Evolutionary conservation across 2,113 vertebrate genomes (phyloP).

Genomic region (Esox niger): DNA sequence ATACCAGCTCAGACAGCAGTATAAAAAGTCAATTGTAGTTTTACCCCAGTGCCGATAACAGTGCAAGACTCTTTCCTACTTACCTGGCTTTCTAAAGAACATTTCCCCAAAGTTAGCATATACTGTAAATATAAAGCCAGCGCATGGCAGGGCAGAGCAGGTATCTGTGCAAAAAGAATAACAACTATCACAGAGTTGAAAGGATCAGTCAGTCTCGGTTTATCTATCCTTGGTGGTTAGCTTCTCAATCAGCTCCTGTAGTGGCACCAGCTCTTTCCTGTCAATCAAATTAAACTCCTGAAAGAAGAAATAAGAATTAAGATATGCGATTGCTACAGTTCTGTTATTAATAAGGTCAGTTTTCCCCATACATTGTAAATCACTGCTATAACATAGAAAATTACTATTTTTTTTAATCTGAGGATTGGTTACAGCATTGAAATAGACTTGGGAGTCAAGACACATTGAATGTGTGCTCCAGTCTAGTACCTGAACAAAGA

Average conservation of each 20-base stretch:
- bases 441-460: too few relatives aligned
- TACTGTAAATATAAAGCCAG: slow-evolving; percentile 67
- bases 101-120: slow-evolving; percentile 65
- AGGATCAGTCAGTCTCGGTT: slow-evolving; percentile 42
- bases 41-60: slow-evolving; percentile 59
- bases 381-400: neutral
- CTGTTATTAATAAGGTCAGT: too few relatives aligned
- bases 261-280: slow-evolving; percentile 90
- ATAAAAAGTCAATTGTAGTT: neutral
- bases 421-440: too few relatives aligned
- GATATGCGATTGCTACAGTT: neutral
- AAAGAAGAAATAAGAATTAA: neutral
- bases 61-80: slow-evolving; percentile 53
- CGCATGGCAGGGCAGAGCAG: slow-evolving; percentile 53
- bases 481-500: slow-evolving; percentile 87
- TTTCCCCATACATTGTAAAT: neutral
- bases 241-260: slow-evolving; percentile 96
- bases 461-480: too few relatives aligned
- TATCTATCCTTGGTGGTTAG: slow-evolving; percentile 97
- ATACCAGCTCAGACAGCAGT: too few relatives aligned
- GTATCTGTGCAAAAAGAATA: slow-evolving; percentile 67
- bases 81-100: slow-evolving; percentile 59
- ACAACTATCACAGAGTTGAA: slow-evolving; percentile 37
- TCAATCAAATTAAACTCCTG: slow-evolving; percentile 97
- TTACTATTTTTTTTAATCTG: too few relatives aligned